Evolutionary conservation across 92 coral and sea anemone genomes (phyloP), one percentile per base, ranked within the genome.

Genomic region (Zoanthus sociatus): DNA sequence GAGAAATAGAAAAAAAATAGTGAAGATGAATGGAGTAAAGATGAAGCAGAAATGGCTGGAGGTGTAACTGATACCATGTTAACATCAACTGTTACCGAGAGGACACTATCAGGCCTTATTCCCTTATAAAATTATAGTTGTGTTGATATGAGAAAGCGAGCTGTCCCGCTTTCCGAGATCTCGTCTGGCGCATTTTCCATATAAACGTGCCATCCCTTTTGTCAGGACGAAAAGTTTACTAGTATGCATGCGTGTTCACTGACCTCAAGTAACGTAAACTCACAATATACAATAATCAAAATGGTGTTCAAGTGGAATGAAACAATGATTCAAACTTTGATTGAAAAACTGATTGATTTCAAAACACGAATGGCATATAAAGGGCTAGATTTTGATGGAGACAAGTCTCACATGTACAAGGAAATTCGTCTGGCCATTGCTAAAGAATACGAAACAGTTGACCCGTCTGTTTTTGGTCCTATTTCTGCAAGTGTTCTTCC

Each of bases 381-480:
- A 26, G 33, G 37, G 13, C 47, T 53, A n/a, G 71, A 63, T 67
- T 58, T 75, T 16, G 21, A 56, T 61, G 54, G 48, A 16, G 78
- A 73, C 31, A 48, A 42, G 78, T 15, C 18, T 31, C 48, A 73
- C 17, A 21, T 17, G 31, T 42, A 42, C 17, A 42, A 73, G 31
- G n/a, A 73, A 42, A 42, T 42, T 16, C n/a, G 55, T 17, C 21
- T 73, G 31, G n/a, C 48, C 17, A 48, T 73, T 5, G 78, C 48
- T 15, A 73, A 42, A 50, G 17, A 12, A 50, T 60, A 73, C 42
- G 15, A 58, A 44, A 51, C 45, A 58, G 75, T 31, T 5, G 86
- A 89, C 66, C 21, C 21, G 48, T 17, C 84, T 76, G 72, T 84
- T 50, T 84, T 89, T 67, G 89, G 92, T 31, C 92, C 89, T 85